Evolutionary conservation across 2,113 vertebrate genomes (phyloP).

Genomic region (Pachypanchax playfairii): DNA sequence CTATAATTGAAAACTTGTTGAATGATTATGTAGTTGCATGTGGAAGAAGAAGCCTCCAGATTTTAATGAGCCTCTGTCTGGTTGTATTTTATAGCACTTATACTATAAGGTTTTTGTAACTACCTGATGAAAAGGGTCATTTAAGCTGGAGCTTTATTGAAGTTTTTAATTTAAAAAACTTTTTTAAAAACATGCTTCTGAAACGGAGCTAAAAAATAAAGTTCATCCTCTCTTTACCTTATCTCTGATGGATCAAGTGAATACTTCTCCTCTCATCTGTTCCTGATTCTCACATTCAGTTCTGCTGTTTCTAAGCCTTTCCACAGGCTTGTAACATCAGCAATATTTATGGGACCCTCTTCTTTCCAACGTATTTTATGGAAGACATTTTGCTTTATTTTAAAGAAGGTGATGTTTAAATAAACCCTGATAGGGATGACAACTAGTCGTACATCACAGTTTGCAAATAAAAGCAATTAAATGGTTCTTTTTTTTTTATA

Average conservation of each 20-base stretch:
- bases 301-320: slow-evolving; percentile 37
- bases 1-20: not conserved
- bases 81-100: no score
- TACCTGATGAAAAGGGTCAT: no score
- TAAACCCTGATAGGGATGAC: slow-evolving; percentile 42
- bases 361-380: slow-evolving; percentile 34
- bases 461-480: slow-evolving; percentile 33
- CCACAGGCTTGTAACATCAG: slow-evolving; percentile 61
- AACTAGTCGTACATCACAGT: slow-evolving; percentile 20
- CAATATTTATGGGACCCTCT: slow-evolving; percentile 54
- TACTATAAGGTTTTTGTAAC: no score
- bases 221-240: not conserved
- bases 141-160: no score
- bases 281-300: slow-evolving; percentile 48
- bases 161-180: no score
- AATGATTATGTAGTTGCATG: no score
- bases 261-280: slow-evolving; percentile 58
- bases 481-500: not conserved
- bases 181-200: no score
- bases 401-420: slow-evolving; percentile 60
- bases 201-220: slow-evolving; percentile 1
- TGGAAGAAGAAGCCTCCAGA: no score
- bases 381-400: slow-evolving; percentile 36
- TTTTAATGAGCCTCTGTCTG: no score
- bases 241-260: slow-evolving; percentile 37